Percentiles rank a stretch among this genome's conserved stretches.
Conservation (phyloP, 2,113 vertebrate genomes). For the Tapirus terrestris region DNA sequence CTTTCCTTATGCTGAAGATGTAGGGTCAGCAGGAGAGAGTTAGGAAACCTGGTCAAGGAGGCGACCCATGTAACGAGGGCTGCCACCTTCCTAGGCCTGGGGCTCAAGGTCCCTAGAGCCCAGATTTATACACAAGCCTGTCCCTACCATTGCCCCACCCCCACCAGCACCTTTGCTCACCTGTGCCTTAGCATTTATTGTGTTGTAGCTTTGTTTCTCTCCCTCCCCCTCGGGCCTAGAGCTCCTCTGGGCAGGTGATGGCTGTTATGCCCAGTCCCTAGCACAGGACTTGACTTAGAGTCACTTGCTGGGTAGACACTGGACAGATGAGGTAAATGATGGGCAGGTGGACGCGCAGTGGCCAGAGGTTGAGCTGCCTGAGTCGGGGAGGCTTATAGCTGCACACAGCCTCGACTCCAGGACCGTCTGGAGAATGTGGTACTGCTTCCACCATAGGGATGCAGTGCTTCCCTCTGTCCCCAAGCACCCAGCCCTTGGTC, state of each 20-base stretch:
- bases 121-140: neutral
- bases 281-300: neutral
- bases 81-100: neutral
- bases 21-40: neutral
- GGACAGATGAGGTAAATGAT: neutral
- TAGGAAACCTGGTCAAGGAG: neutral
- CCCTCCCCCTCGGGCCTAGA: neutral
- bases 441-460: neutral
- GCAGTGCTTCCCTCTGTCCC: neutral
- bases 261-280: neutral
- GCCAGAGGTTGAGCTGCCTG: neutral
- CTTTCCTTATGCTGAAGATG: neutral
- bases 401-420: neutral
- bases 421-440: neutral
- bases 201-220: neutral
- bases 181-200: fast-evolving
- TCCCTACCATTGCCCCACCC: neutral
- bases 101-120: neutral
- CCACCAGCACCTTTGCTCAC: neutral
- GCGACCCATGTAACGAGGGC: neutral
- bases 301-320: neutral
- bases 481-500: neutral
- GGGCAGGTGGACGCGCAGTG: neutral
- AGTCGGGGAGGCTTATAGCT: neutral
- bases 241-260: neutral